These are phyloP conservation scores for Galeruca laticollis DNA, from an alignment of 2,888 invertebrate genomes.

Conservation along the genomic window DNA sequence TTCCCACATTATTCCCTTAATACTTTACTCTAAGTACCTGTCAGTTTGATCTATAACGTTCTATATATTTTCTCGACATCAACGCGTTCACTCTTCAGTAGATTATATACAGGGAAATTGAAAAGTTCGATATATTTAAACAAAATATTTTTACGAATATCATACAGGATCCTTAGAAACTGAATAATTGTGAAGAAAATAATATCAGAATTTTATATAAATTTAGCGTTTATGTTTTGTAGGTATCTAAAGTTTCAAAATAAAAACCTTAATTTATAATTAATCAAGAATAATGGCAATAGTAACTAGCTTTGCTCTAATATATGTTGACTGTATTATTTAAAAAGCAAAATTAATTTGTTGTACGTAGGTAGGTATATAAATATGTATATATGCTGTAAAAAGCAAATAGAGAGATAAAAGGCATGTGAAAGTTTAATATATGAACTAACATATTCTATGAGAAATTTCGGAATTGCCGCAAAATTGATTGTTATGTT, in stretches of 20 bases:
- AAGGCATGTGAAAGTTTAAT: constrained; percentile 3
- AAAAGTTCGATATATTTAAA: too few species aligned
- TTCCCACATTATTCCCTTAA: constrained; percentile 32
- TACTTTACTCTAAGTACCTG: constrained; percentile 26
- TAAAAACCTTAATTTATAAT: too few species aligned
- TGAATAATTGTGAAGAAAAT: too few species aligned
- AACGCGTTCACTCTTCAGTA: background rate
- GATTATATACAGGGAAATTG: too few species aligned
- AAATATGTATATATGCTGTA: background rate
- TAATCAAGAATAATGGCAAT: too few species aligned
- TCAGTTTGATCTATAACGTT: constrained; percentile 24
- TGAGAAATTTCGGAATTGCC: background rate
- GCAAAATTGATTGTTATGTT: background rate
- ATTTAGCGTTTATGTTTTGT: too few species aligned
- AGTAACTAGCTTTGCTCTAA: too few species aligned
- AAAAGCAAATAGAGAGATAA: background rate
- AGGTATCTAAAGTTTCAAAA: too few species aligned
- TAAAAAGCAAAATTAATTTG: background rate
- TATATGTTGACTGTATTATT: too few species aligned
- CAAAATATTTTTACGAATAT: too few species aligned
- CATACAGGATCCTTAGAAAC: too few species aligned
- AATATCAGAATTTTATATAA: too few species aligned
- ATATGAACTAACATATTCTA: background rate
- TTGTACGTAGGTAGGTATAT: background rate
- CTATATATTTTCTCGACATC: constrained; percentile 8